phyloP scores from a whole-genome alignment of 1,140 invertebrate genomes.

The Amphibalanus amphitrite region DNA sequence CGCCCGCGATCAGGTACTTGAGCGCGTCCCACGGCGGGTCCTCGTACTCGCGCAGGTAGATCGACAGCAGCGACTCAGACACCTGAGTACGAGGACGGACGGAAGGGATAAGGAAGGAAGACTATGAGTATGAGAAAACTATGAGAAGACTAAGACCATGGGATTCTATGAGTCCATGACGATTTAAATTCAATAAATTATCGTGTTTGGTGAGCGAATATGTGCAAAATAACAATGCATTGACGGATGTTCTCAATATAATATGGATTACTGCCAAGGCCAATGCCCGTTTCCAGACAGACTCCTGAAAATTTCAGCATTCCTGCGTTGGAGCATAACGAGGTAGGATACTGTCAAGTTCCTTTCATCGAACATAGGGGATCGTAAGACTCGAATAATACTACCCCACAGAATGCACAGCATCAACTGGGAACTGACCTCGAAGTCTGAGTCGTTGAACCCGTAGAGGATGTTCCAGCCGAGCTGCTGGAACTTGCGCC shows the following conservation, averaged over 20 bases:
- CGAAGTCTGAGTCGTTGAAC: slow-evolving; percentile 86
- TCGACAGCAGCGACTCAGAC: not conserved
- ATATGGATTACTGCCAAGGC: not conserved
- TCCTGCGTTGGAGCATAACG: too few species aligned
- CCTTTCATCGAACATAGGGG: too few species aligned
- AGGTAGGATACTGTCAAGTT: too few species aligned
- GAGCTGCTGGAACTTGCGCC: slow-evolving; percentile 76
- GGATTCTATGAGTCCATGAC: too few species aligned
- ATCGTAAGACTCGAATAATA: too few species aligned
- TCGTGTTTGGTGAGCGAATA: too few species aligned
- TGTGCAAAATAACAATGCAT: not conserved
- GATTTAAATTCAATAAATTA: too few species aligned
- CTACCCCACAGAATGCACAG: too few species aligned
- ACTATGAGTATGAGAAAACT: not conserved
- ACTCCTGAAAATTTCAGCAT: too few species aligned
- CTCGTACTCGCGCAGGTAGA: slow-evolving; percentile 4
- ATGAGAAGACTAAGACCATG: too few species aligned
- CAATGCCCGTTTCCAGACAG: too few species aligned
- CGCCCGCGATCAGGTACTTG: slow-evolving; percentile 35
- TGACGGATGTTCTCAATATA: not conserved
- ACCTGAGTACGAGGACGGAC: not conserved
- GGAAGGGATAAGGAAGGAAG: not conserved
- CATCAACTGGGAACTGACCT: too few species aligned
- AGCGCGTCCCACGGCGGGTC: slow-evolving; percentile 28
- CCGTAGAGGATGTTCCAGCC: slow-evolving; percentile 93